Evolutionary conservation across 2,888 invertebrate genomes (phyloP).

Genomic region (Macropis europaea): DNA sequence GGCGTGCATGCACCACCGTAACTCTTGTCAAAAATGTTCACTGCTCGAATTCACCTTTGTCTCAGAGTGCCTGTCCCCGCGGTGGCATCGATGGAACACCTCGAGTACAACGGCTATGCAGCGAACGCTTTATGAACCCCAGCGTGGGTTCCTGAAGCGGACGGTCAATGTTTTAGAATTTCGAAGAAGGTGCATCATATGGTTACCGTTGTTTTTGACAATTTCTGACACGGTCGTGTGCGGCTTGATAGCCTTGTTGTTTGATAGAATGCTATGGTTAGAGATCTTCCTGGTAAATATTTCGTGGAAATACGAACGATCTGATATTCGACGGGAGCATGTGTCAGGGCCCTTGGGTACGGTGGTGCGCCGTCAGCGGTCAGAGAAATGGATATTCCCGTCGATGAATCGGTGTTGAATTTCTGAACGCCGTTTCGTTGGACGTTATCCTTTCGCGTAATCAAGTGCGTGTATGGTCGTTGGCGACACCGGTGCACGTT

Average conservation of each 20-base stretch:
- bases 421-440: slow-evolving; percentile 41
- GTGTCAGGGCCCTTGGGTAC: slow-evolving; percentile 8
- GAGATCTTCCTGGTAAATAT: neutral
- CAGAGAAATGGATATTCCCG: slow-evolving; percentile 41
- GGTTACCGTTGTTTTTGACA: too few relatives aligned
- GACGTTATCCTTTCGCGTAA: slow-evolving; percentile 48
- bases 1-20: slow-evolving; percentile 36
- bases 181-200: too few relatives aligned
- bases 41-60: slow-evolving; percentile 23
- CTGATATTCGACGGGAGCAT: slow-evolving; percentile 7
- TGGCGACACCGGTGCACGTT: slow-evolving; percentile 41
- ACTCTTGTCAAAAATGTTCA: slow-evolving; percentile 34
- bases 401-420: slow-evolving; percentile 45
- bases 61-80: too few relatives aligned
- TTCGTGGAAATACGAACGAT: slow-evolving; percentile 24
- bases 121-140: too few relatives aligned
- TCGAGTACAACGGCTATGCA: too few relatives aligned
- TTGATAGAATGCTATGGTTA: too few relatives aligned
- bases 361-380: slow-evolving; percentile 32
- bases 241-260: too few relatives aligned
- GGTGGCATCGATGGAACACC: too few relatives aligned
- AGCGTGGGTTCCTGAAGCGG: too few relatives aligned
- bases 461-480: slow-evolving; percentile 53
- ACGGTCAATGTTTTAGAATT: too few relatives aligned
- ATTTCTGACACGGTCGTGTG: too few relatives aligned